A percentile compares a stretch with the other conserved stretches of the same genome.
Evolutionary conservation across 2,888 invertebrate genomes (phyloP).

Genomic region (Drosophila formosana): DNA sequence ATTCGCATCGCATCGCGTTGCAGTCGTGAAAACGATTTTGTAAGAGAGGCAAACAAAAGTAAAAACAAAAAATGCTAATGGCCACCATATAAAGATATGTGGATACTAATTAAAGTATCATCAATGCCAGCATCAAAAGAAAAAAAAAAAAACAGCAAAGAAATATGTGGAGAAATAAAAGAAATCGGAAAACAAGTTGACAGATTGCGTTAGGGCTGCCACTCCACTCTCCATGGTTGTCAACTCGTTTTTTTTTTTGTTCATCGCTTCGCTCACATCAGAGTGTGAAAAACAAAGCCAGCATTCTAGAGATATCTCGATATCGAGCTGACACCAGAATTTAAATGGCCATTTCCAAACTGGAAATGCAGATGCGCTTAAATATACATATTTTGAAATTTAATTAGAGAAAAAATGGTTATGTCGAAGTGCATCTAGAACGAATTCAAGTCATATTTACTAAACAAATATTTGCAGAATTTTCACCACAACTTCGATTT

Average conservation of each 20-base stretch:
- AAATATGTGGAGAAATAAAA: constrained; percentile 8
- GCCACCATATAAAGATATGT: constrained; percentile 32
- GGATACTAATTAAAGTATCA: constrained; percentile 54
- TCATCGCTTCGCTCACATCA: not conserved
- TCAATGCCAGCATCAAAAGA: constrained; percentile 28
- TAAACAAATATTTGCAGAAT: too few species aligned
- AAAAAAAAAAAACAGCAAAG: not conserved
- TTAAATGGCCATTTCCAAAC: too few species aligned
- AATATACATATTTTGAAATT: too few species aligned
- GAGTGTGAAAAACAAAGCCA: not conserved
- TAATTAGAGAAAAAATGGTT: too few species aligned
- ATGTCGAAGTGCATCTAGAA: too few species aligned
- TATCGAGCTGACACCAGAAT: too few species aligned
- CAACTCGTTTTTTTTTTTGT: constrained; percentile 1
- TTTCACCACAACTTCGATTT: too few species aligned
- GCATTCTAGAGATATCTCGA: not conserved
- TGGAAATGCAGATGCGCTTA: too few species aligned
- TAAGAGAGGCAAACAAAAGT: constrained; percentile 12
- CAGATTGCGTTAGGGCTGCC: constrained; percentile 16
- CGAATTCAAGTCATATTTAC: too few species aligned
- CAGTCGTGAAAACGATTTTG: constrained; percentile 14
- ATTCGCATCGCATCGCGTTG: constrained; percentile 3
- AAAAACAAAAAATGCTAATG: constrained; percentile 34
- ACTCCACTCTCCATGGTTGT: constrained; percentile 25
- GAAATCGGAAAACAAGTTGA: constrained; percentile 29